Evolutionary conservation across 2,888 invertebrate species (phyloP).

Genomic region (Lasiommata megera): DNA sequence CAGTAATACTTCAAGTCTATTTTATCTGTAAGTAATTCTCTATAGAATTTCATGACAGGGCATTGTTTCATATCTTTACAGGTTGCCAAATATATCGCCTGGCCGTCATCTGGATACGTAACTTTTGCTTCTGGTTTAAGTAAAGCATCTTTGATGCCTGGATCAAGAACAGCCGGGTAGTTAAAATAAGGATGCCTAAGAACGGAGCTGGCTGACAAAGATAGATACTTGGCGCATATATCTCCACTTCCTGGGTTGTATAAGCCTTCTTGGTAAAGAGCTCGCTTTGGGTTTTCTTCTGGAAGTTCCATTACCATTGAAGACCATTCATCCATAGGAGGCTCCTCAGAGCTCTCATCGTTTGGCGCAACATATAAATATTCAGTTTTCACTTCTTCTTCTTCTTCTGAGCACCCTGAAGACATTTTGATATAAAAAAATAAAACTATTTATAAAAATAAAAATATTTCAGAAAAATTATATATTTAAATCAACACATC

Average conservation of each 20-base stretch:
- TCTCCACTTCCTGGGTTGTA: slow-evolving; percentile 57
- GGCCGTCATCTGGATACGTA: slow-evolving; percentile 57
- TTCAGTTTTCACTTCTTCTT: slow-evolving; percentile 27
- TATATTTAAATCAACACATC: background rate
- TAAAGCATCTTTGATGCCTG: slow-evolving; percentile 57
- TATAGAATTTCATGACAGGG: slow-evolving; percentile 50
- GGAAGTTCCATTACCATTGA: slow-evolving; percentile 44
- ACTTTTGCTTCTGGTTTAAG: slow-evolving; percentile 40
- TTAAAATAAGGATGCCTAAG: slow-evolving; percentile 56
- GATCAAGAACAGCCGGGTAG: slow-evolving; percentile 61
- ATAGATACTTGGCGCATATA: slow-evolving; percentile 54
- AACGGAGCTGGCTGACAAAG: slow-evolving; percentile 54
- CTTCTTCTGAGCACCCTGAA: slow-evolving; percentile 25
- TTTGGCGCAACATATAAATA: slow-evolving; percentile 34
- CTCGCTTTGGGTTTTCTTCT: slow-evolving; percentile 45
- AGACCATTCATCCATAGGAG: slow-evolving; percentile 60
- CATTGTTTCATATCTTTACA: slow-evolving; percentile 57
- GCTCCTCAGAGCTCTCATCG: slow-evolving; percentile 52
- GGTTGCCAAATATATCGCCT: slow-evolving; percentile 52
- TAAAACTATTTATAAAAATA: background rate
- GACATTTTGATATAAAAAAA: slow-evolving; percentile 32
- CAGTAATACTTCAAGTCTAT: slow-evolving; percentile 64
- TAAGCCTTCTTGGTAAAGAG: slow-evolving; percentile 42
- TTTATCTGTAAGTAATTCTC: slow-evolving; percentile 41
- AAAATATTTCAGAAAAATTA: too few relatives aligned